A percentile compares a stretch with the other conserved stretches of the same genome.
Conservation (phyloP, 2,888 invertebrate genomes). For the Ochlodes sylvanus region DNA sequence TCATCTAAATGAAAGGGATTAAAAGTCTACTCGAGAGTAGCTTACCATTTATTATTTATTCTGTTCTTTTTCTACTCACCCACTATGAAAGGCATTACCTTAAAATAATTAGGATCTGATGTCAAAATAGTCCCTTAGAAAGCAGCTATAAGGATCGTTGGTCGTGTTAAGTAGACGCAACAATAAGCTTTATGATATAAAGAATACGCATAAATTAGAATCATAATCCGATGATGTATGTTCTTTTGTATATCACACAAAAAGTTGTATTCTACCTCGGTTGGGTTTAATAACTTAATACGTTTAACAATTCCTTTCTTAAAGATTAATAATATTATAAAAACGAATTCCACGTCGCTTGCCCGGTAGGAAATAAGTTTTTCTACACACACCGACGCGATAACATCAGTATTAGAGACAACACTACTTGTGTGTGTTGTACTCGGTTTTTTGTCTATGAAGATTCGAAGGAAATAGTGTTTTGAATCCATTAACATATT, state of each 20-base stretch:
- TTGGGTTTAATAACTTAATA: conserved; percentile 72
- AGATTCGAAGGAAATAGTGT: conserved; percentile 27
- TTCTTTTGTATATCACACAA: conserved; percentile 62
- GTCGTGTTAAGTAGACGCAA: conserved; percentile 69
- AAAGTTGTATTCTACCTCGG: conserved; percentile 63
- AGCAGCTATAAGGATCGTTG: conserved; percentile 61
- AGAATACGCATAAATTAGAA: conserved; percentile 75
- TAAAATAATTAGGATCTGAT: conserved; percentile 77
- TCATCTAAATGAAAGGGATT: conserved; percentile 61
- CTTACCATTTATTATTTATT: conserved; percentile 56
- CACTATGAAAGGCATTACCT: conserved; percentile 70
- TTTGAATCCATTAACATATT: conserved; percentile 40
- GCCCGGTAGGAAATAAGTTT: conserved; percentile 29
- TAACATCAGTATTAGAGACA: conserved; percentile 36
- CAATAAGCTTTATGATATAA: conserved; percentile 67
- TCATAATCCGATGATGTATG: conserved; percentile 79
- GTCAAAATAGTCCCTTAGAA: conserved; percentile 76
- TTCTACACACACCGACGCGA: conserved; percentile 19
- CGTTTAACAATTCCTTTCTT: conserved; percentile 67
- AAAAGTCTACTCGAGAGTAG: conserved; percentile 55
- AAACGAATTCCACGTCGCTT: conserved; percentile 42
- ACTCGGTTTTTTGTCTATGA: conserved; percentile 23
- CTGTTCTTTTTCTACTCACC: conserved; percentile 53
- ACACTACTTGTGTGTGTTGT: conserved; percentile 1
- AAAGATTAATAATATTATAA: conserved; percentile 54